A percentile compares a stretch with the other conserved stretches of the same genome.
Conservation (phyloP, 2,797 vertebrate species). For the Darevskia mixta region DNA sequence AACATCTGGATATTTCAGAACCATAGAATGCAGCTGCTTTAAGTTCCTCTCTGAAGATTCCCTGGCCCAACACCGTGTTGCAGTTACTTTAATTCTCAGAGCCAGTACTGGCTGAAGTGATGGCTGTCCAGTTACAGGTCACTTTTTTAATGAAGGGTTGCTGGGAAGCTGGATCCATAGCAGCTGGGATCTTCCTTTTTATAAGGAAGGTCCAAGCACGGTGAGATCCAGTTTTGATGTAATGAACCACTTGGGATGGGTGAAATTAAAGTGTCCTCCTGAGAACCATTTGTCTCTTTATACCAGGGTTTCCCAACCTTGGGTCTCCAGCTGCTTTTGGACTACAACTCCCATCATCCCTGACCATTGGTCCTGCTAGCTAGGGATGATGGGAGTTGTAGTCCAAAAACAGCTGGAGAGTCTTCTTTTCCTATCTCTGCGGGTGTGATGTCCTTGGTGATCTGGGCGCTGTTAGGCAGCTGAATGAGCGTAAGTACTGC, state of each 20-base stretch:
- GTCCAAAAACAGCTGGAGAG: no score
- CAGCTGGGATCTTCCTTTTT: not conserved
- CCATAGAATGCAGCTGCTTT: not conserved
- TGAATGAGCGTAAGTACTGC: not conserved
- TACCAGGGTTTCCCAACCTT: no score
- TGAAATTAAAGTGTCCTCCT: not conserved
- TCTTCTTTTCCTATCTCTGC: no score
- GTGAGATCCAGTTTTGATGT: not conserved
- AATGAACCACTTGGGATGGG: not conserved
- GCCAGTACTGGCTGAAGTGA: not conserved
- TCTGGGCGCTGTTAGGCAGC: not conserved
- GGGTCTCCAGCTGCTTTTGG: no score
- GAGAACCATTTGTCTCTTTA: not conserved
- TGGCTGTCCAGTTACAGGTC: not conserved
- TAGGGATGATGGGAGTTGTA: no score
- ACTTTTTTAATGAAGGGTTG: not conserved
- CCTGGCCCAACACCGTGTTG: not conserved
- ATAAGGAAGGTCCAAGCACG: not conserved
- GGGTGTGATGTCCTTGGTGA: no score
- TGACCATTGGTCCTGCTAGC: no score
- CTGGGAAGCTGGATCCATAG: not conserved
- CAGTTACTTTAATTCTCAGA: not conserved
- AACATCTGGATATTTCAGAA: constrained; percentile 14
- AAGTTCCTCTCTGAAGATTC: not conserved
- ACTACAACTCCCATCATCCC: no score